Conservation (phyloP, 2,888 invertebrate species). For the Cinara cedri region DNA sequence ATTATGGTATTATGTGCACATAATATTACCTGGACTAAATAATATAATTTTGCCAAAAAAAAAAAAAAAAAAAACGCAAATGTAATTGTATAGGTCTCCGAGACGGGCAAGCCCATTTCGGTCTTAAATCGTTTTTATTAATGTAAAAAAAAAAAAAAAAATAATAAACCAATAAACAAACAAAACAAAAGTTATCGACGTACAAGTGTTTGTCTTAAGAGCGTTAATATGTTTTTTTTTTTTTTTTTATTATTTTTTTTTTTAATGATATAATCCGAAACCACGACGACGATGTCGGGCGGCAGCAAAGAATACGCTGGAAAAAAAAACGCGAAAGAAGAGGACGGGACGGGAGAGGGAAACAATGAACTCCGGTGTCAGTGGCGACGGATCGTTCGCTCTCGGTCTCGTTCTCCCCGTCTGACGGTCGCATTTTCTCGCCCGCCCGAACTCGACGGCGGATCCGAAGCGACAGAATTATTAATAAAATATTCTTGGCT, state of each 20-base stretch:
- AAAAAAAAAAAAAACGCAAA: not conserved
- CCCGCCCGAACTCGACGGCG: not conserved
- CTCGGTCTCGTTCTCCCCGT: not conserved
- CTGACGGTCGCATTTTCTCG: not conserved
- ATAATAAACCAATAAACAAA: too few species aligned
- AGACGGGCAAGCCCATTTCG: too few species aligned
- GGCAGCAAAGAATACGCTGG: not conserved
- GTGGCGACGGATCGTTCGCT: not conserved
- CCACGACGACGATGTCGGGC: not conserved
- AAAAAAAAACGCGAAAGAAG: not conserved
- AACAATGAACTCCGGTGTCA: not conserved
- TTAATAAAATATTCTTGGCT: slow-evolving; percentile 55
- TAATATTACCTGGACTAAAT: too few species aligned
- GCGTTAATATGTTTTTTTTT: slow-evolving; percentile 1
- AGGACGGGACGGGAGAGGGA: not conserved
- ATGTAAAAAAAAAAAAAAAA: too few species aligned
- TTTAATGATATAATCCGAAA: not conserved
- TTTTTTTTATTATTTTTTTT: not conserved
- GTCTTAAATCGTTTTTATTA: too few species aligned
- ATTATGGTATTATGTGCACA: too few species aligned
- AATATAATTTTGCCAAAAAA: too few species aligned
- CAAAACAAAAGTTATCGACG: too few species aligned
- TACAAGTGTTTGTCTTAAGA: too few species aligned
- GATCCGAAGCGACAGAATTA: slow-evolving; percentile 31
- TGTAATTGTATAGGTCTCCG: too few species aligned